Base-by-base conservation (phyloP, 2,113 vertebrate species). In the Ceratotherium simum region DNA sequence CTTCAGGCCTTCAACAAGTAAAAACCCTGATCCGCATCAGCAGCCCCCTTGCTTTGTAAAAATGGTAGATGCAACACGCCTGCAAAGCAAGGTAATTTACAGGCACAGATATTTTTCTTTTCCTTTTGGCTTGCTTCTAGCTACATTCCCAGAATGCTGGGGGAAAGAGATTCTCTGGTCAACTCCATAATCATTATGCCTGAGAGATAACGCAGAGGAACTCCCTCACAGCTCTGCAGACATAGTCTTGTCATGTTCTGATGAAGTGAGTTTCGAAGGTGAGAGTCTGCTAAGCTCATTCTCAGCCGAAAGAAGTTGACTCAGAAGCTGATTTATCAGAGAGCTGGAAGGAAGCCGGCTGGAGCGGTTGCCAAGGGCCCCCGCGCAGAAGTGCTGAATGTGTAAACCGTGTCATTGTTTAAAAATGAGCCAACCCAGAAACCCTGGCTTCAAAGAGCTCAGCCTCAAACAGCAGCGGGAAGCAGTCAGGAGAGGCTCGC, bases 381-480 rank as follows among this genome's bases (percentile, higher is more conserved):
- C 79, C 5, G 0, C 29, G 82, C 48, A 78, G 82, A 92, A 95
- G 36, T 82, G 90, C 96, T 91, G 82, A 82, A 14, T 33, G 72
- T 12, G 13, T 54, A 65, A 72, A 90, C 56, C 13, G 39, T 36
- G 31, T 27, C 79, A 20, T 69, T 94, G 67, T 58, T 84, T 97
- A 84, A 96, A 90, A 60, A 92, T 21, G 76, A 97, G 72, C 82
- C 46, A 75, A 13, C 62, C 56, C 11, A 29, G 65, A 87, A 36
- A 76, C 78, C 75, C 70, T 25, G 67, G 80, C 91, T 95, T 97
- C 95, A 39, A 76, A 93, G 86, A 62, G 25, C 86, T 36, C 83
- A 46, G 67, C 72, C 62, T 83, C 62, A 13, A 51, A 51, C 33
- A 51, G 82, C 7, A 58, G 67, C 0, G 0, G 48, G 51, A n/a